phyloP scores from a whole-genome alignment of 2,113 vertebrate species.

The Myotis davidii region DNA sequence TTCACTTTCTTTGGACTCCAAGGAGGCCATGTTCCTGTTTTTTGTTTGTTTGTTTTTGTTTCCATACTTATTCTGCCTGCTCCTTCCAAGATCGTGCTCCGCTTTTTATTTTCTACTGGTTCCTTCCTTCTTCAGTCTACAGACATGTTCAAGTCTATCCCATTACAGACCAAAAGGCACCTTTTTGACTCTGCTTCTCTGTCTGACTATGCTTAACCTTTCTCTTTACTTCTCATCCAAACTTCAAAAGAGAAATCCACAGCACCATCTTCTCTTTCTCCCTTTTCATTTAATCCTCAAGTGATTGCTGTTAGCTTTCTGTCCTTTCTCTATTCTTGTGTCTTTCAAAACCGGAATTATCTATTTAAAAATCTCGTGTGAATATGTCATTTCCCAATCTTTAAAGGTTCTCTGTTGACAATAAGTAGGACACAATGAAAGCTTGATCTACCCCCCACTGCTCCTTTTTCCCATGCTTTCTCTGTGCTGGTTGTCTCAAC shows the following conservation, averaged over 20 bases:
- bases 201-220: not conserved
- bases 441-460: accelerated
- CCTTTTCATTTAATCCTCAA: not conserved
- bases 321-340: not conserved
- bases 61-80: not conserved
- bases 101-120: not conserved
- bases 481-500: not conserved
- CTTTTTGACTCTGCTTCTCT: not conserved
- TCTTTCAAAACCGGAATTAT: not conserved
- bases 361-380: not conserved
- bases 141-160: not conserved
- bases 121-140: not conserved
- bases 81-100: not conserved
- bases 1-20: not conserved
- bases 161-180: not conserved
- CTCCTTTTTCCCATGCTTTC: not conserved
- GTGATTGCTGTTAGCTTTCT: not conserved
- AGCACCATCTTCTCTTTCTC: not conserved
- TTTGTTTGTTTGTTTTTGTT: not conserved
- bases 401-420: not conserved
- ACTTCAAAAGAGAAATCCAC: not conserved
- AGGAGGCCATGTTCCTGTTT: not conserved
- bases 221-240: not conserved
- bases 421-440: not conserved
- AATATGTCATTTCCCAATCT: not conserved